Conservation (phyloP, 2,113 vertebrate species). For the Pterocles gutturalis region DNA sequence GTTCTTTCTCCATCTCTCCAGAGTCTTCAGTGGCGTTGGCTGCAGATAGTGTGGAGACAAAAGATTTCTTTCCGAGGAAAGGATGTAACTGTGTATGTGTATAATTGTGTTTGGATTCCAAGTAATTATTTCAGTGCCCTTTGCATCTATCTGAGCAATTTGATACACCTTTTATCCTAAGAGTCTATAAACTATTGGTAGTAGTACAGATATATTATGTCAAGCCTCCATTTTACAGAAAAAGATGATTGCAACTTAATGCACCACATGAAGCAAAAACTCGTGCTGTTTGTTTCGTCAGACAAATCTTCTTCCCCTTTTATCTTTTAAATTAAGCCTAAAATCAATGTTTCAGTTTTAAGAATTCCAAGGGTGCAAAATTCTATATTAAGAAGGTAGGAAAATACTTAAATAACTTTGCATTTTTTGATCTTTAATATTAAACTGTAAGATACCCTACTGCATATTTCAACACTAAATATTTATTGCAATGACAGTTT, state of each 20-base stretch:
- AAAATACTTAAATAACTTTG: background rate
- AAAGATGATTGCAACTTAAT: background rate
- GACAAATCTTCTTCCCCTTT: background rate
- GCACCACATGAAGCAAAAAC: background rate
- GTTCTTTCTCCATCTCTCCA: slow-evolving; percentile 1
- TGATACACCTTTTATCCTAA: background rate
- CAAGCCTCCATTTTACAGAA: background rate
- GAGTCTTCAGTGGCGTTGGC: background rate
- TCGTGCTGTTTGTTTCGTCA: background rate
- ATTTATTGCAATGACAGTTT: background rate
- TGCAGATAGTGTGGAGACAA: background rate
- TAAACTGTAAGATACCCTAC: background rate
- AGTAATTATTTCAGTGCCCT: background rate
- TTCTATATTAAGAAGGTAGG: background rate
- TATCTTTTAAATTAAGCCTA: background rate
- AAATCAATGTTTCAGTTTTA: background rate
- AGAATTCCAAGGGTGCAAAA: background rate
- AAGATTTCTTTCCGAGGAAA: slow-evolving; percentile 15
- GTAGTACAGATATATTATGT: background rate
- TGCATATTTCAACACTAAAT: background rate
- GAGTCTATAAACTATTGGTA: background rate
- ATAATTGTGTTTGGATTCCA: background rate
- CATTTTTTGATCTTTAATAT: background rate
- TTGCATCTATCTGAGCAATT: background rate
- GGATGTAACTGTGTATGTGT: background rate